These are phyloP conservation scores for Pseudotriccus pelzelni DNA, from an alignment of 2,797 vertebrate species.

Conservation along the genomic window DNA sequence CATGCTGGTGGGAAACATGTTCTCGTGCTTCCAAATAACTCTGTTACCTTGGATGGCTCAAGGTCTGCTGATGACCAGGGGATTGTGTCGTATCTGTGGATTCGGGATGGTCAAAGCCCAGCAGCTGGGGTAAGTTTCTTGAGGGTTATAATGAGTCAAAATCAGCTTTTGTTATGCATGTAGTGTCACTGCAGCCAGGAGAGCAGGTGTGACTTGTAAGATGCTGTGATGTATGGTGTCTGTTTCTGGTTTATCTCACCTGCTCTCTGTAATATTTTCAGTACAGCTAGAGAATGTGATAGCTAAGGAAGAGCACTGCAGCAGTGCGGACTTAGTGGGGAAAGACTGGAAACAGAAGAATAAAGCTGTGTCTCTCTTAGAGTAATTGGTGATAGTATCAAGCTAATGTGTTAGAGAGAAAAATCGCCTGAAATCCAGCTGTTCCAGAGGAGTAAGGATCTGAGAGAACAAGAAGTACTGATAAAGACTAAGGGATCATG, in stretches of 20 bases:
- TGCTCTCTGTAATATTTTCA: not conserved
- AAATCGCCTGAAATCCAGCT: not conserved
- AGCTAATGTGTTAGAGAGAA: not conserved
- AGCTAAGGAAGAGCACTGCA: not conserved
- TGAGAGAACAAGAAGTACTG: not conserved
- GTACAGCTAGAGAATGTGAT: not conserved
- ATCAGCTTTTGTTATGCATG: not conserved
- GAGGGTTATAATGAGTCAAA: not conserved
- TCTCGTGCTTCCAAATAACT: slow-evolving; percentile 89
- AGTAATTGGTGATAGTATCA: not conserved
- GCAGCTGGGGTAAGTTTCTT: slow-evolving; percentile 87
- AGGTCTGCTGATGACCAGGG: slow-evolving; percentile 83
- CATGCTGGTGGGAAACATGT: slow-evolving; percentile 87
- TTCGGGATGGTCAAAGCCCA: slow-evolving; percentile 87
- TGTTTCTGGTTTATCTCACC: not conserved
- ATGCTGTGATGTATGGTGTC: not conserved
- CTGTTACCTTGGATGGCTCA: slow-evolving; percentile 86
- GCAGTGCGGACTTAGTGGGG: not conserved
- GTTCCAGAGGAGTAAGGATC: not conserved
- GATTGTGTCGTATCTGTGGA: slow-evolving; percentile 85
- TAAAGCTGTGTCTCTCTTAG: not conserved
- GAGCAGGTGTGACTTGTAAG: not conserved
- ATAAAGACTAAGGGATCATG: not conserved
- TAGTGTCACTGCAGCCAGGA: not conserved
- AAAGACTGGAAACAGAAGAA: not conserved